Evolutionary conservation across 2,888 invertebrate genomes (phyloP), one percentile per base, ranked within the genome.

Genomic region (Drosophila recens): DNA sequence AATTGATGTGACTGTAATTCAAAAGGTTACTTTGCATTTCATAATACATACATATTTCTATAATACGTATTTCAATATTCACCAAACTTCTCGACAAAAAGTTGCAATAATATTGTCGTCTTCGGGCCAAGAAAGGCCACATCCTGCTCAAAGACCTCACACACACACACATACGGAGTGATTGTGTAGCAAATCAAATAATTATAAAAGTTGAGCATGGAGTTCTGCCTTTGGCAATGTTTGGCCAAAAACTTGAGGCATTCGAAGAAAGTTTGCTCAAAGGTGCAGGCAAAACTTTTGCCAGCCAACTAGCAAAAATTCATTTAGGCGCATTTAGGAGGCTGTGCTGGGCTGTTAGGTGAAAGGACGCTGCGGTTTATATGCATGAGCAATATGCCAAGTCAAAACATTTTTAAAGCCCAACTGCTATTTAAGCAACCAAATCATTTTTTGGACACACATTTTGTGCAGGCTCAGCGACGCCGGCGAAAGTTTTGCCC

Each of bases 181-280:
- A 67, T 57, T 73, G 70, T 82, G 67, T 79, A 82, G 81, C 82
- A 90, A 89, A 90, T 90, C 88, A 82, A 90, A 90, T 90, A 90
- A 90, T 90, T 90, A 90, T 85, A 90, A 90, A 90, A 90, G 85
- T 90, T 90, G 69, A 67, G 78, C 80, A 62, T 72, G 63, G 62
- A 67, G 52, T 54, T 42, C n/a, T 5, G 80, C 78, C 75, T 75
- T 79, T 67, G 80, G 75, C 75, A 69, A 67, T 69, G 79, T 79
- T 80, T 80, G 77, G 66, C 49, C 59, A 58, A 79, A 77, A 88
- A 88, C 78, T 84, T 80, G 72, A 73, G 72, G 57, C 72, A 72
- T 65, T 53, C 61, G 52, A 68, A 63, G 71, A 71, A 75, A 79
- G 69, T 82, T 86, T 75, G 46, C 67, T 79, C 72, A 80, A 88